Percentiles rank a stretch among this genome's conserved stretches.
phyloP scores from a whole-genome alignment of 2,888 invertebrate genomes.

The Bedellia somnulentella region DNA sequence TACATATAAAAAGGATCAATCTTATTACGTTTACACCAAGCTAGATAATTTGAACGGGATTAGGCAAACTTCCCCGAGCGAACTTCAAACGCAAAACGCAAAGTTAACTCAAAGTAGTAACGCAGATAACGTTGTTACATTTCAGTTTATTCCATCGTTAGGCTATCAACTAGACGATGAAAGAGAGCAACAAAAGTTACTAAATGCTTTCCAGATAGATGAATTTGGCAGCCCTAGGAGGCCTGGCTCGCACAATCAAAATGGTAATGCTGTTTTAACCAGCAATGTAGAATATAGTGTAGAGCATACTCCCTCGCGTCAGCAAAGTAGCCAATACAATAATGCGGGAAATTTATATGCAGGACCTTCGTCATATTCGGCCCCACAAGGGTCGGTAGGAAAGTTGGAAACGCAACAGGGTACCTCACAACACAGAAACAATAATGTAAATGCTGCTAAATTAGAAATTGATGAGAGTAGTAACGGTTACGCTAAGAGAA shows the following conservation, averaged over 20 bases:
- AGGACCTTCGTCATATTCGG: conserved; percentile 46
- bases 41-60: conserved; percentile 16
- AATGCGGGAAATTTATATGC: conserved; percentile 23
- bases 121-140: conserved; percentile 20
- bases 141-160: conserved; percentile 38
- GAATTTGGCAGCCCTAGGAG: conserved; percentile 27
- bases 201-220: conserved; percentile 31
- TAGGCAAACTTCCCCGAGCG: conserved; percentile 10
- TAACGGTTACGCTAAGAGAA: conserved; percentile 12
- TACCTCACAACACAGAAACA: conserved; percentile 15
- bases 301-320: conserved; percentile 21
- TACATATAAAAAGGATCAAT: conserved; percentile 42
- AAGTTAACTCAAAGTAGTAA: conserved; percentile 15
- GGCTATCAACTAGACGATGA: conserved; percentile 36
- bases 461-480: conserved; percentile 19
- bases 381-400: conserved; percentile 42
- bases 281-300: conserved; percentile 26
- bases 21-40: conserved; percentile 32
- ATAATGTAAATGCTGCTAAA: conserved; percentile 29
- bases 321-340: conserved; percentile 7
- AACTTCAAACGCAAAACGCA: conserved; percentile 12
- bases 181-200: conserved; percentile 30
- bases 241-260: not conserved
- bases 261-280: conserved; percentile 15
- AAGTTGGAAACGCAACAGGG: conserved; percentile 19